Percentiles rank a stretch among this genome's conserved stretches.
These are phyloP conservation scores for Eucidaris tribuloides DNA, from an alignment of 35 echinoderm and acorn worm genomes.

Conservation along the genomic window DNA sequence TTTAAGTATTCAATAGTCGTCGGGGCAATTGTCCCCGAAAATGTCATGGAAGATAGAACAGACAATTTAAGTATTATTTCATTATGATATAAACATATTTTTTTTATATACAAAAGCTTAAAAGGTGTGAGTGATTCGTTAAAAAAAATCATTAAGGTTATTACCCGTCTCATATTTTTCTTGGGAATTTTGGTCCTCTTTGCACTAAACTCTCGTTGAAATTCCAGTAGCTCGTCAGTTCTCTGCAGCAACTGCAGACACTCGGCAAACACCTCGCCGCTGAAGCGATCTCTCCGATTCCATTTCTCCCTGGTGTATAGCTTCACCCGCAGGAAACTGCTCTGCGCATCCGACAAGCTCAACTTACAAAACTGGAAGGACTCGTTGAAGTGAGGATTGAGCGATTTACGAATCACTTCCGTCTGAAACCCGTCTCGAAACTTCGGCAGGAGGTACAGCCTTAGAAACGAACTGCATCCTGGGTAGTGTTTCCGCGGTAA, in stretches of 20 bases:
- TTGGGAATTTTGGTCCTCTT: constrained; percentile 25
- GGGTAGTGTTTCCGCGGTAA: constrained; percentile 28
- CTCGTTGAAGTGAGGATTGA: constrained; percentile 51
- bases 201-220: constrained; percentile 3
- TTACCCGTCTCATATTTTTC: constrained; percentile 19
- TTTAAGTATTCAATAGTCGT: too few species aligned
- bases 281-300: constrained; percentile 31
- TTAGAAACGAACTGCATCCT: constrained; percentile 23
- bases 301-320: constrained; percentile 51
- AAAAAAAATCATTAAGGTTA: too few species aligned
- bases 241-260: constrained; percentile 10
- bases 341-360: not conserved
- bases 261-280: constrained; percentile 31
- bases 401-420: not conserved
- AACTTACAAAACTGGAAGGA: constrained; percentile 39
- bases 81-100: too few species aligned
- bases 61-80: too few species aligned
- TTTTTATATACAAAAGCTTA: too few species aligned
- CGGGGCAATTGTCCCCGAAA: too few species aligned
- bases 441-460: constrained; percentile 34
- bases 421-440: constrained; percentile 27
- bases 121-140: too few species aligned
- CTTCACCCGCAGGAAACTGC: constrained; percentile 25
- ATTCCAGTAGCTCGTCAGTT: not conserved
- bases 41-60: too few species aligned